These are phyloP conservation scores for Bostrychus sinensis DNA, from an alignment of 2,113 vertebrate genomes.

Conservation along the genomic window DNA sequence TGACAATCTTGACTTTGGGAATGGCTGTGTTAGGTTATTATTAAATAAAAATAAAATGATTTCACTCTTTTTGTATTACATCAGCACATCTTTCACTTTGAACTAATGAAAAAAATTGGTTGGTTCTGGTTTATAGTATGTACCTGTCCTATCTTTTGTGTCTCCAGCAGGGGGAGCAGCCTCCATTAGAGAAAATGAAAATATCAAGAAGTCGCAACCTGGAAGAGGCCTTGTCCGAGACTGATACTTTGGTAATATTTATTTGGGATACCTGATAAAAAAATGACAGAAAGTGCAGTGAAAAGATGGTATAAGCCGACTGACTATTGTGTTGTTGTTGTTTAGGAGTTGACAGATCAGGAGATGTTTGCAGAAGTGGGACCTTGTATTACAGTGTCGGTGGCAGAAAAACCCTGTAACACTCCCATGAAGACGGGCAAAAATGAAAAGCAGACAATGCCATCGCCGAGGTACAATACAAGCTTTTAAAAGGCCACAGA, in stretches of 20 bases:
- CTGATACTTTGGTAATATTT: conserved; percentile 79
- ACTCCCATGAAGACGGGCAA: conserved; percentile 86
- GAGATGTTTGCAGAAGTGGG: conserved; percentile 81
- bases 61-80: too few relatives aligned
- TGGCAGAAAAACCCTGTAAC: conserved; percentile 84
- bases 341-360: conserved; percentile 84
- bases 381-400: conserved; percentile 82
- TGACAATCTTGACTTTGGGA: too few relatives aligned
- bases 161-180: conserved; percentile 79
- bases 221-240: conserved; percentile 83
- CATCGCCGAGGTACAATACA: conserved; percentile 81
- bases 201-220: conserved; percentile 83
- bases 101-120: too few relatives aligned
- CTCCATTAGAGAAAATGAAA: conserved; percentile 84
- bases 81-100: too few relatives aligned
- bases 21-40: too few relatives aligned
- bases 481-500: neutral
- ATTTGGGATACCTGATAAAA: too few relatives aligned
- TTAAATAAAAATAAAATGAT: too few relatives aligned
- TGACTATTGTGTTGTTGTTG: conserved; percentile 32
- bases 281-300: too few relatives aligned
- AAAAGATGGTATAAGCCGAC: neutral
- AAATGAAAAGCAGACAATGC: conserved; percentile 80
- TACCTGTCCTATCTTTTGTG: neutral
- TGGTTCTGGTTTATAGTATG: too few relatives aligned